Percentiles rank a stretch among this genome's conserved stretches.
phyloP scores from a whole-genome alignment of 1,140 invertebrate species.

The Drosophila suzukii region DNA sequence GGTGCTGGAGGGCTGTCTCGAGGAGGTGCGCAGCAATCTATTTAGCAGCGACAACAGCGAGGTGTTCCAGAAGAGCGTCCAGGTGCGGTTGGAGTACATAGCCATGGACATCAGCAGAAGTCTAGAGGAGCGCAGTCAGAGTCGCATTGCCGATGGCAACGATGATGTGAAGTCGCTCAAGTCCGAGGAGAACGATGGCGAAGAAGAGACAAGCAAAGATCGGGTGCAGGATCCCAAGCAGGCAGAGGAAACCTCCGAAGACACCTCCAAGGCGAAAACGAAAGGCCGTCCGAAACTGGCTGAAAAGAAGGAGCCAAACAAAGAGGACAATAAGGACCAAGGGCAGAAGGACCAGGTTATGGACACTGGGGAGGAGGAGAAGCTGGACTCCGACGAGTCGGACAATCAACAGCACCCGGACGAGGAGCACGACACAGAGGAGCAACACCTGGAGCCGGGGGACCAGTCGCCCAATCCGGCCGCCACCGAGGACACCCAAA shows the following conservation, averaged over 20 bases:
- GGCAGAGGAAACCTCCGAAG: not conserved
- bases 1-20: constrained; percentile 96
- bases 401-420: constrained; percentile 10
- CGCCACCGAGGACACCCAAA: constrained; percentile 57
- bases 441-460: constrained; percentile 30
- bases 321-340: not conserved
- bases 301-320: not conserved
- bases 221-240: not conserved
- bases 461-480: constrained; percentile 29
- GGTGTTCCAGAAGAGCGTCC: constrained; percentile 95
- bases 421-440: constrained; percentile 24
- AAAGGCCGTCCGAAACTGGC: not conserved
- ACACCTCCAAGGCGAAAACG: constrained; percentile 6
- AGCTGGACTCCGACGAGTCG: constrained; percentile 13
- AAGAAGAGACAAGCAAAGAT: constrained; percentile 2
- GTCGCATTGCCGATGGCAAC: constrained; percentile 1
- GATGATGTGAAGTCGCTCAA: constrained; percentile 12
- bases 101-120: constrained; percentile 86
- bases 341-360: not conserved
- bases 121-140: constrained; percentile 40
- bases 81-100: constrained; percentile 96
- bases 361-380: constrained; percentile 22
- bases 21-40: constrained; percentile 92
- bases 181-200: not conserved
- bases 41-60: constrained; percentile 91